Base-by-base conservation (phyloP, 2,888 invertebrate genomes). In the Chloroclystis v-ata region DNA sequence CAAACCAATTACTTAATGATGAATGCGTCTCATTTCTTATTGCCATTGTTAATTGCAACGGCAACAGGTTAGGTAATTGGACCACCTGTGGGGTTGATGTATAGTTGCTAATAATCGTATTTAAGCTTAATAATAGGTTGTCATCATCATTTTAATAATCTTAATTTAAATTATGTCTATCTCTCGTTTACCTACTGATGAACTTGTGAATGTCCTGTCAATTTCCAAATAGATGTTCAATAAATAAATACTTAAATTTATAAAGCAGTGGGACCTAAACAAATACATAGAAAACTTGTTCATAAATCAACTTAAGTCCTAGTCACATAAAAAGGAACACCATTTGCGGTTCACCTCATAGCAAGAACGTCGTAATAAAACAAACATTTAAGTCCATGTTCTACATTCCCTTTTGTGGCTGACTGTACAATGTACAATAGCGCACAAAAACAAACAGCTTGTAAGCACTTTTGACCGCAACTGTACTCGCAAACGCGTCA, bases 371-470 rank as follows among this genome's bases (percentile, higher is more conserved):
- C 20, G 16, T 33, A 35, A 35, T 35, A 20, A 20, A 28, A 42
- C 30, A 25, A 28, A 35, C 38, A 45, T 46, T 29, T 28, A 40
- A 43, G 20, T 12, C 38, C 14, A 49, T 45, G 46, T 46, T 46
- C 24, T 32, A 39, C 42, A 50, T 46, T 43, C 30, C 40, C 44
- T 65, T 69, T 67, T 68, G 69, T 63, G 52, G 42, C 58, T 57
- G 66, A 68, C 37, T 54, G 55, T 28, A 28, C 28, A 26, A 29
- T 59, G 58, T 56, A 49, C 52, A 41, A 49, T 52, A 24, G 20
- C 11, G 33, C 10, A 43, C 61, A 69, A 69, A 70, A 69, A 70
- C 59, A 53, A 58, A 60, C 59, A 45, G 30, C 49, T 49, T 8
- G 52, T 41, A 49, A 47, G 49, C 53, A 54, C 52, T 53, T 47